A percentile compares a stretch with the other conserved stretches of the same genome.
phyloP scores from a whole-genome alignment of 2,113 vertebrate species.

The Peromyscus maniculatus region DNA sequence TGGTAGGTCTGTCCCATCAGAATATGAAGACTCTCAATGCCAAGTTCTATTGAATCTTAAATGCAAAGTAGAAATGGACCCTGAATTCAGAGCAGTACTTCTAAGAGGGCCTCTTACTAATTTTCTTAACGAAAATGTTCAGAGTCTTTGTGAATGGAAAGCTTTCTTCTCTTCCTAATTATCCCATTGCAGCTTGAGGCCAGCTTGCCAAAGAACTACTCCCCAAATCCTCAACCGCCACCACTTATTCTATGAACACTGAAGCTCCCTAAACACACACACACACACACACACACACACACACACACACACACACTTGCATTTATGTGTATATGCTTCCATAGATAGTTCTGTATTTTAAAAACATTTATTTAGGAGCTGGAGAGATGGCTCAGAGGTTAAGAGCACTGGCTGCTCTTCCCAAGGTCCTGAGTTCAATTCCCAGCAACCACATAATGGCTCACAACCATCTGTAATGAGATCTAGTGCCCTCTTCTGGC shows the following conservation, averaged over 20 bases:
- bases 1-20: neutral
- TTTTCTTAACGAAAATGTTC: neutral
- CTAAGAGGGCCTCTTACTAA: neutral
- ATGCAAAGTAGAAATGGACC: constrained; percentile 2
- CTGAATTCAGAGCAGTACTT: neutral
- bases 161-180: constrained; percentile 2
- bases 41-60: neutral
- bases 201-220: neutral
- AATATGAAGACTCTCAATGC: constrained; percentile 1
- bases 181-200: neutral
- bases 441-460: too few species aligned
- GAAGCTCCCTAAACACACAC: neutral
- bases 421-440: too few species aligned
- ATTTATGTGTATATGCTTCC: neutral
- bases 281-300: neutral
- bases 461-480: too few species aligned
- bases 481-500: too few species aligned
- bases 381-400: too few species aligned
- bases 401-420: too few species aligned
- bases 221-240: neutral
- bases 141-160: neutral
- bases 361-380: constrained; percentile 58
- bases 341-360: constrained; percentile 72
- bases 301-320: neutral
- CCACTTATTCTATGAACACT: neutral